Evolutionary conservation across 2,888 invertebrate genomes (phyloP).

Genomic region (Drosophila glabriapex): DNA sequence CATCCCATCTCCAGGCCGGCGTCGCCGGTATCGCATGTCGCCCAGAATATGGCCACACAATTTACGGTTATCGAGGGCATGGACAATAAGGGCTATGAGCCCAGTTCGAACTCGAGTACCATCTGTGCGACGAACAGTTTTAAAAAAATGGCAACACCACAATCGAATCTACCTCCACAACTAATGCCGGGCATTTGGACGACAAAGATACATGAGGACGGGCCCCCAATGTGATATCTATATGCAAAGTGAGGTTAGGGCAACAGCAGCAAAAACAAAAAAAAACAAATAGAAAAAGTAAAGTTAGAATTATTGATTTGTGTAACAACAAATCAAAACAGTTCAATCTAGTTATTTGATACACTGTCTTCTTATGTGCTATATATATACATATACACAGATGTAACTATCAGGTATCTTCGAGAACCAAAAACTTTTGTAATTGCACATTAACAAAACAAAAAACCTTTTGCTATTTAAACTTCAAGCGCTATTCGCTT

Average conservation of each 20-base stretch:
- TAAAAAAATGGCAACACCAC: conserved; percentile 74
- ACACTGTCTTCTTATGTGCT: conserved; percentile 41
- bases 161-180: conserved; percentile 85
- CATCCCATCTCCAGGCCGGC: conserved; percentile 58
- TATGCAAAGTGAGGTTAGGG: conserved; percentile 9
- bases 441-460: conserved; percentile 37
- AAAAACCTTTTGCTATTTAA: conserved; percentile 32
- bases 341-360: conserved; percentile 50
- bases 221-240: conserved; percentile 56
- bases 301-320: conserved; percentile 7
- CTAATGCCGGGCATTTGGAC: conserved; percentile 85
- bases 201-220: conserved; percentile 83
- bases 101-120: conserved; percentile 32
- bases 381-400: conserved; percentile 10
- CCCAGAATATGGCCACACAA: conserved; percentile 68
- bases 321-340: conserved; percentile 4
- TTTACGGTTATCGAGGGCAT: conserved; percentile 72
- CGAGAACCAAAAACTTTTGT: conserved; percentile 41
- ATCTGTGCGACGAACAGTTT: conserved; percentile 74
- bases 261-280: not conserved
- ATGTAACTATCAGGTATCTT: conserved; percentile 18
- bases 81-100: conserved; percentile 77
- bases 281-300: conserved; percentile 3
- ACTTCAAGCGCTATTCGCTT: conserved; percentile 53
- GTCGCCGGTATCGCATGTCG: conserved; percentile 48